Conservation (phyloP, 2,797 vertebrate genomes). For the Buphagus erythrorhynchus region DNA sequence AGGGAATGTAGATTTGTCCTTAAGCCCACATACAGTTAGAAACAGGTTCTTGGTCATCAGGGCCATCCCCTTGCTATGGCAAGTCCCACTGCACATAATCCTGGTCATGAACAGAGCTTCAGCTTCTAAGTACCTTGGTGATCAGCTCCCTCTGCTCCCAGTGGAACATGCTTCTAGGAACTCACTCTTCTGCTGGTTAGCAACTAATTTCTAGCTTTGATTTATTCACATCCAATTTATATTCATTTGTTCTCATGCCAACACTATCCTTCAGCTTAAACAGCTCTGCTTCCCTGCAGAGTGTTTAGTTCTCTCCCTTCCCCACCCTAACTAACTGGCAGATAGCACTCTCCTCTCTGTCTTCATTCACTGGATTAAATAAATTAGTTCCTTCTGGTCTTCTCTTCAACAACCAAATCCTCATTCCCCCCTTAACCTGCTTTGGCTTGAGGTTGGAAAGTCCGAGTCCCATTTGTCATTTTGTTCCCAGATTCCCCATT, state of each 20-base stretch:
- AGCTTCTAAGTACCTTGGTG: neutral
- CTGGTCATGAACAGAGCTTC: neutral
- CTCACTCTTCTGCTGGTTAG: constrained; percentile 23
- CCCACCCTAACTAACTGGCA: neutral
- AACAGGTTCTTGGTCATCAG: neutral
- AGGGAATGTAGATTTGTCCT: neutral
- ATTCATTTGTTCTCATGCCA: constrained; percentile 51
- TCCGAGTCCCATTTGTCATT: neutral
- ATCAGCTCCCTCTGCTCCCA: neutral
- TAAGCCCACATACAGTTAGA: neutral
- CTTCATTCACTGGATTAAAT: neutral
- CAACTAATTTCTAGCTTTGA: constrained; percentile 16
- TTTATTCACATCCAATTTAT: constrained; percentile 47
- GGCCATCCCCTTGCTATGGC: neutral
- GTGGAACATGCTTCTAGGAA: neutral
- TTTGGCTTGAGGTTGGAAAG: neutral
- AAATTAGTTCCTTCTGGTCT: neutral
- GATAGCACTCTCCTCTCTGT: neutral
- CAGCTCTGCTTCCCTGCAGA: neutral
- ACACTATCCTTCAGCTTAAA: constrained; percentile 7
- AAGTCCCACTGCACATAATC: neutral
- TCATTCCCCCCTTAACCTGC: neutral
- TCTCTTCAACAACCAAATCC: neutral
- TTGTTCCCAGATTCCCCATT: neutral
- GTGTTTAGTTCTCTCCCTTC: neutral